Conservation (phyloP, 2,888 invertebrate genomes). For the Drosophila formosana region DNA sequence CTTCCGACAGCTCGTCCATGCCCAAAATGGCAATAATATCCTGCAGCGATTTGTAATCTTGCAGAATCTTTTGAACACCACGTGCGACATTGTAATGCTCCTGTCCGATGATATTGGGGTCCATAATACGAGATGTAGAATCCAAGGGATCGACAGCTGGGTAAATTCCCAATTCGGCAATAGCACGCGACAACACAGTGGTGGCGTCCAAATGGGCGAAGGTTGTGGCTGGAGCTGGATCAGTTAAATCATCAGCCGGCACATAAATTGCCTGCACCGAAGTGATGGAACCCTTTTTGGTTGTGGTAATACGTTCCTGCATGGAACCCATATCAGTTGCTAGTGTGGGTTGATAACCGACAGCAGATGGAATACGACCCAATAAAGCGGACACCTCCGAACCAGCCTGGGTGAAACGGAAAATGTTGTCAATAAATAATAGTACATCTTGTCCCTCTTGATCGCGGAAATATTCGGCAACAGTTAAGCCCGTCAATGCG, state of each 20-base stretch:
- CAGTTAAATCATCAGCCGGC: slow-evolving; percentile 98
- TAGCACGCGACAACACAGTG: slow-evolving; percentile 96
- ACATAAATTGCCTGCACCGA: slow-evolving; percentile 98
- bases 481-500: slow-evolving; percentile 95
- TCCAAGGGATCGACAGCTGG: slow-evolving; percentile 98
- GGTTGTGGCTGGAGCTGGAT: slow-evolving; percentile 97
- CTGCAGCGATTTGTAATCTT: slow-evolving; percentile 91
- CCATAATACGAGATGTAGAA: slow-evolving; percentile 97
- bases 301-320: slow-evolving; percentile 98
- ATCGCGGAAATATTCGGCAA: slow-evolving; percentile 98
- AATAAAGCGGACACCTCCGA: slow-evolving; percentile 95
- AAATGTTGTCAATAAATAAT: slow-evolving; percentile 98
- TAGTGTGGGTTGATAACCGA: slow-evolving; percentile 97
- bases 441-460: slow-evolving; percentile 97
- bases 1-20: slow-evolving; percentile 97
- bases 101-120: slow-evolving; percentile 94
- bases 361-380: slow-evolving; percentile 97
- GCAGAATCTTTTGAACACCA: slow-evolving; percentile 96
- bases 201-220: slow-evolving; percentile 98
- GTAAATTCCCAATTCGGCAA: slow-evolving; percentile 96
- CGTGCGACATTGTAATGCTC: slow-evolving; percentile 96
- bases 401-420: slow-evolving; percentile 96
- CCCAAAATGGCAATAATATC: slow-evolving; percentile 98
- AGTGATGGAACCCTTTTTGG: slow-evolving; percentile 97
- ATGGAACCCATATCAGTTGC: slow-evolving; percentile 98